A percentile compares a stretch with the other conserved stretches of the same genome.
These are phyloP conservation scores for Spheniscus humboldti DNA, from an alignment of 2,797 vertebrate species.

Conservation along the genomic window DNA sequence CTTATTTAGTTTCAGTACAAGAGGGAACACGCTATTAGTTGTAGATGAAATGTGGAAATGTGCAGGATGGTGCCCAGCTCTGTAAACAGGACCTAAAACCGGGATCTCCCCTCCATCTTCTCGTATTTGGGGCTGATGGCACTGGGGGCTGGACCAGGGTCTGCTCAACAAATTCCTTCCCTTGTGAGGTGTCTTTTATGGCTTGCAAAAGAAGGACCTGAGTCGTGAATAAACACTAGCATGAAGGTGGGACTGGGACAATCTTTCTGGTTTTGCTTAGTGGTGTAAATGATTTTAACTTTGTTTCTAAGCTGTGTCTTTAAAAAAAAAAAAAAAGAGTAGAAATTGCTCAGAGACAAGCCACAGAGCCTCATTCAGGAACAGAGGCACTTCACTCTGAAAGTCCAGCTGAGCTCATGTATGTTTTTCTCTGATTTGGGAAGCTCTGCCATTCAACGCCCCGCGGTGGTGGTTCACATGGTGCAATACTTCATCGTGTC, in stretches of 20 bases:
- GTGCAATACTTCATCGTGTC: background rate
- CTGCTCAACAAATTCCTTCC: background rate
- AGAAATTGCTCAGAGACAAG: background rate
- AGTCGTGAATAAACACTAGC: background rate
- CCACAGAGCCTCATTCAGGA: background rate
- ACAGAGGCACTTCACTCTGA: background rate
- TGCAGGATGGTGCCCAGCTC: background rate
- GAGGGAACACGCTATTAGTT: background rate
- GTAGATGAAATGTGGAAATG: background rate
- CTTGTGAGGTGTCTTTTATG: background rate
- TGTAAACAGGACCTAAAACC: background rate
- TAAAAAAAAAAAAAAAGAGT: background rate
- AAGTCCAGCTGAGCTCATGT: background rate
- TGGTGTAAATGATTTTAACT: background rate
- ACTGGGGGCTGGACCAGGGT: background rate
- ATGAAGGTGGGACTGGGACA: background rate
- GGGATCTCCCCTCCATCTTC: background rate
- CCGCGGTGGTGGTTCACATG: background rate
- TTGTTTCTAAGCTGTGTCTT: background rate
- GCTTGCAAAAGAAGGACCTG: background rate
- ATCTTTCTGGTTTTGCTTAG: background rate
- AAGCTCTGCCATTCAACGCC: background rate
- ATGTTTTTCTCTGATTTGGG: background rate
- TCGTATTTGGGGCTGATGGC: background rate
- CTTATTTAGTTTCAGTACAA: background rate